Percentiles rank a stretch among this genome's conserved stretches.
phyloP scores from a whole-genome alignment of 2,888 invertebrate species.

The Drosophila putrida region DNA sequence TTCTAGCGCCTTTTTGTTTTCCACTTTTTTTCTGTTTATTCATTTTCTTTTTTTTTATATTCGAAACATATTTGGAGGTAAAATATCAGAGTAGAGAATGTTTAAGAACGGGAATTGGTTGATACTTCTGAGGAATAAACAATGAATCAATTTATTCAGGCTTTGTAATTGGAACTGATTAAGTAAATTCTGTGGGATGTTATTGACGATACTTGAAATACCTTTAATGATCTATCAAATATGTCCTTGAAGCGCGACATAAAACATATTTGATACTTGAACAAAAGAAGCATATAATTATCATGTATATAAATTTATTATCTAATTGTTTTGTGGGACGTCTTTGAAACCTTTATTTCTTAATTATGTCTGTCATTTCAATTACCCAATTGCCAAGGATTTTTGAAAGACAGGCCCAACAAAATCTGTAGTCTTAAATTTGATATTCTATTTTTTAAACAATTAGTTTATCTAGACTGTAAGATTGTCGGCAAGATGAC shows the following conservation, averaged over 20 bases:
- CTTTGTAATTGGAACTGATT: background rate
- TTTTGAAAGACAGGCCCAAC: too few relatives aligned
- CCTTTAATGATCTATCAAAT: too few relatives aligned
- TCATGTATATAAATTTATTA: background rate
- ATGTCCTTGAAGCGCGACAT: too few relatives aligned
- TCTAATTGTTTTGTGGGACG: background rate
- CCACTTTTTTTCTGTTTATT: background rate
- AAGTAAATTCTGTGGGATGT: background rate
- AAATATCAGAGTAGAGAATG: background rate
- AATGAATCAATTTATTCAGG: background rate
- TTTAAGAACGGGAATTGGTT: background rate
- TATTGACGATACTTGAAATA: background rate
- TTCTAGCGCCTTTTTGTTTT: slow-evolving; percentile 52
- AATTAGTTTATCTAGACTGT: too few relatives aligned
- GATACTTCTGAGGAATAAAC: background rate
- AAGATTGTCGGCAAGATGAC: too few relatives aligned
- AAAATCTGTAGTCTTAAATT: background rate
- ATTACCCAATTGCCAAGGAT: too few relatives aligned
- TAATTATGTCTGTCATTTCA: too few relatives aligned
- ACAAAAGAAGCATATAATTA: too few relatives aligned
- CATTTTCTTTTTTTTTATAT: slow-evolving; percentile 6
- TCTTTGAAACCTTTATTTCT: background rate
- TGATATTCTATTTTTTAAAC: too few relatives aligned
- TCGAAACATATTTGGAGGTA: background rate
- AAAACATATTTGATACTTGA: too few relatives aligned